phyloP scores from a whole-genome alignment of 2,113 vertebrate species.

The Thalassarche chlororhynchos region DNA sequence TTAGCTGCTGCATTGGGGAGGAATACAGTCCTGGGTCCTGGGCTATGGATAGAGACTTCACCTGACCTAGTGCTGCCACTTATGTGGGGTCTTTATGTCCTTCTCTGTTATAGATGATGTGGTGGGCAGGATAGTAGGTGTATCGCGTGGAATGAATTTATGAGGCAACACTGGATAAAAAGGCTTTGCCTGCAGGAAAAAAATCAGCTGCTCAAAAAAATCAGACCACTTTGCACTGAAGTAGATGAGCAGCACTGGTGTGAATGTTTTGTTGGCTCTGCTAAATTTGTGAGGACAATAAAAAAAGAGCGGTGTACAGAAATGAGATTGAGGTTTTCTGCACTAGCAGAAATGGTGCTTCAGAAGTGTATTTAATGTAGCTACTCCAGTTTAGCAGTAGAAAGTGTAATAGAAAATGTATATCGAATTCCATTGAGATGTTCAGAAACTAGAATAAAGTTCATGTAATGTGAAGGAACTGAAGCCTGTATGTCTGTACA shows the following conservation, averaged over 20 bases:
- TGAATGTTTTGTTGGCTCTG: not conserved
- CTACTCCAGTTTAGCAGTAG: not conserved
- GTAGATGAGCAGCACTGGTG: not conserved
- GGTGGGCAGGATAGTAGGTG: not conserved
- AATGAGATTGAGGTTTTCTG: not conserved
- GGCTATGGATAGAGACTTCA: not conserved
- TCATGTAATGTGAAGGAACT: not conserved
- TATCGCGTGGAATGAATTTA: not conserved
- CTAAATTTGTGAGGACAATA: not conserved
- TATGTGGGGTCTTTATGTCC: not conserved
- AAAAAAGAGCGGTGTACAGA: not conserved
- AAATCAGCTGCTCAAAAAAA: not conserved
- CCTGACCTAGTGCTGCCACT: not conserved
- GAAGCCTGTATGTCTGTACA: accelerated
- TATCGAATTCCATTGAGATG: not conserved
- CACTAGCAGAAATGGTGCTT: not conserved
- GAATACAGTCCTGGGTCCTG: not conserved
- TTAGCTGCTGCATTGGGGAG: not conserved
- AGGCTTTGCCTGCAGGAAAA: not conserved
- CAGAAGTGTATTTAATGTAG: not conserved
- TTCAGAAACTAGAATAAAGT: not conserved
- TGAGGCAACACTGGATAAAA: not conserved
- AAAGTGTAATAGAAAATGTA: not conserved
- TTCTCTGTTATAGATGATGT: not conserved
- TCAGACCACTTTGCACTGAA: not conserved